Conservation (phyloP, 2,888 invertebrate species). For the Diogma glabrata region DNA sequence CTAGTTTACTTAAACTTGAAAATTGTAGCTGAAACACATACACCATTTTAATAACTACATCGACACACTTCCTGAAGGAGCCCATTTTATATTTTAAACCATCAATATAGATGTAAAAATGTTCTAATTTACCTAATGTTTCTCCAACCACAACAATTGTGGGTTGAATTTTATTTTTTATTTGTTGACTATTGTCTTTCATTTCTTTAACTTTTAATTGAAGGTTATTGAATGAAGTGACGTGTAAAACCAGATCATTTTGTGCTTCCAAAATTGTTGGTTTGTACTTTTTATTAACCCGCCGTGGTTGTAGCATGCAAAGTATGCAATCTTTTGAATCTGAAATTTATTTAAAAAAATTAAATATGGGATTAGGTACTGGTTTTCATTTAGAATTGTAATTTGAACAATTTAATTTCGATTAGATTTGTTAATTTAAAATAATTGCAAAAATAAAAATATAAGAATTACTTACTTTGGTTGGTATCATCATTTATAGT, state of each 20-base stretch:
- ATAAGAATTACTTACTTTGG: neutral
- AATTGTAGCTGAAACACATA: neutral
- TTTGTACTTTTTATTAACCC: neutral
- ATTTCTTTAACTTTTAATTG: neutral
- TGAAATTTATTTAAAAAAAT: no score
- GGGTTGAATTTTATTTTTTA: neutral
- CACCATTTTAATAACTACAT: no score
- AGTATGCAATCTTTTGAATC: neutral
- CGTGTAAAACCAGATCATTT: neutral
- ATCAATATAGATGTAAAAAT: neutral
- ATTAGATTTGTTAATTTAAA: neutral
- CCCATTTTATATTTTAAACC: neutral
- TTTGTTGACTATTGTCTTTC: neutral
- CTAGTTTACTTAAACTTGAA: neutral
- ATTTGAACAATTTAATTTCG: no score
- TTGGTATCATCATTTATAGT: neutral
- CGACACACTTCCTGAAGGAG: neutral
- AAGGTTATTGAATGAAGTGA: neutral
- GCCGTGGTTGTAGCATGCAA: neutral
- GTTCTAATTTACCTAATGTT: neutral
- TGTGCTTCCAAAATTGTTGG: neutral
- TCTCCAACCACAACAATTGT: neutral
- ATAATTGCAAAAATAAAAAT: neutral
- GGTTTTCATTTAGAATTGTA: no score
- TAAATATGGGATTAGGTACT: no score